phyloP scores from a whole-genome alignment of 2,888 invertebrate genomes.

The Tipula helvola region DNA sequence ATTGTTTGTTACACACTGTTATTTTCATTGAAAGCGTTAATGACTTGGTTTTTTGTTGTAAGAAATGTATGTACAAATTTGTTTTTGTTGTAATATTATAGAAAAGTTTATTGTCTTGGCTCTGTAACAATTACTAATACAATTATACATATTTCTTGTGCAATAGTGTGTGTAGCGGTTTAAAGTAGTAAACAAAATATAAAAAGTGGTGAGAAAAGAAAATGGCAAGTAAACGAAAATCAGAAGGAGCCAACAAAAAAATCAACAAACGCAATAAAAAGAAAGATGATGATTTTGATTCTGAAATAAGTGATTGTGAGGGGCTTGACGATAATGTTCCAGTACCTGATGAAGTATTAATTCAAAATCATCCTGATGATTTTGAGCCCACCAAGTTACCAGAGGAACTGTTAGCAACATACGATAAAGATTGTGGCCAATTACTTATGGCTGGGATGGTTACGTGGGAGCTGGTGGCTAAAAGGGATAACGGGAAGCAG shows the following conservation, averaged over 20 bases:
- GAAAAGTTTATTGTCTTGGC: neutral
- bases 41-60: neutral
- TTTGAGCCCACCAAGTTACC: constrained; percentile 50
- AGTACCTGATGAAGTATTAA: constrained; percentile 30
- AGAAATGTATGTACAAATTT: neutral
- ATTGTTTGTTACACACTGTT: neutral
- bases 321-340: constrained; percentile 21
- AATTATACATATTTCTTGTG: neutral
- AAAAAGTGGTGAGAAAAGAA: constrained; percentile 5
- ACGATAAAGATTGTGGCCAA: constrained; percentile 57
- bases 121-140: neutral
- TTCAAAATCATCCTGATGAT: constrained; percentile 40
- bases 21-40: neutral
- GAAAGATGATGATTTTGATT: constrained; percentile 29
- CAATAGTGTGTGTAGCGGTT: neutral
- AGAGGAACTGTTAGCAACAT: constrained; percentile 49
- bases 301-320: constrained; percentile 29
- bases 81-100: neutral
- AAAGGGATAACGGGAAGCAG: constrained; percentile 61
- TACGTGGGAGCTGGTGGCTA: constrained; percentile 82
- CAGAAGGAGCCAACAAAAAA: constrained; percentile 29
- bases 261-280: constrained; percentile 34
- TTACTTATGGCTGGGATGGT: constrained; percentile 74
- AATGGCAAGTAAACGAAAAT: constrained; percentile 35
- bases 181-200: constrained; percentile 6